These are phyloP conservation scores for Pristionchus pacificus DNA, from an alignment of 1,140 invertebrate species.

Conservation along the genomic window DNA sequence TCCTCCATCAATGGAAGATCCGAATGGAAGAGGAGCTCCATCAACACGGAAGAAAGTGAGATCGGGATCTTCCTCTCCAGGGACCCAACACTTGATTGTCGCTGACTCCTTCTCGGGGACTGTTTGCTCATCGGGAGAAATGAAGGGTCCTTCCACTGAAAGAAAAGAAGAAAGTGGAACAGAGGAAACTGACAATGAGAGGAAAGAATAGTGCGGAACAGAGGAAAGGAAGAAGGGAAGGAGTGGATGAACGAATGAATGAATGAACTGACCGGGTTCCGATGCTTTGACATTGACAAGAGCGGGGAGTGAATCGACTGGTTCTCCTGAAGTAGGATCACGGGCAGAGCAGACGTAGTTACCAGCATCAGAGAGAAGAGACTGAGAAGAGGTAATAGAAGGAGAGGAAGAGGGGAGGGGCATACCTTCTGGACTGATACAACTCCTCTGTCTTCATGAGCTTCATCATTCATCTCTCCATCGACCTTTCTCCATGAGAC, in stretches of 20 bases:
- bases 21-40: conserved; percentile 27
- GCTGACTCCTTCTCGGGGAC: conserved; percentile 51
- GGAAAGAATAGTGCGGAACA: neutral
- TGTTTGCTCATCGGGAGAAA: conserved; percentile 50
- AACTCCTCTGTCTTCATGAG: conserved; percentile 11
- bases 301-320: conserved; percentile 40
- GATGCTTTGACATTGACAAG: conserved; percentile 31
- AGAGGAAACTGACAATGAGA: conserved; percentile 7
- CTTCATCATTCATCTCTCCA: conserved; percentile 15
- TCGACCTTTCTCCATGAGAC: conserved; percentile 33
- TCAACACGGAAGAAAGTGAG: conserved; percentile 26
- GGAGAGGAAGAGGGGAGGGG: neutral
- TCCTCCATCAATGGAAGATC: conserved; percentile 24
- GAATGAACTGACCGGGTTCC: conserved; percentile 8
- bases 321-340: conserved; percentile 35
- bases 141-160: conserved; percentile 44
- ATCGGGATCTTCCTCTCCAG: conserved; percentile 29
- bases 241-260: neutral
- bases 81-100: conserved; percentile 42
- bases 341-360: conserved; percentile 50
- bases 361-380: conserved; percentile 31
- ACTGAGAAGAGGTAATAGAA: neutral
- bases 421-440: conserved; percentile 11
- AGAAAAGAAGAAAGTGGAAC: neutral
- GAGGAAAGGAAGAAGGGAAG: neutral